A percentile compares a stretch with the other conserved stretches of the same genome.
phyloP scores from a whole-genome alignment of 1,140 invertebrate genomes.

The Drosophila kikkawai region DNA sequence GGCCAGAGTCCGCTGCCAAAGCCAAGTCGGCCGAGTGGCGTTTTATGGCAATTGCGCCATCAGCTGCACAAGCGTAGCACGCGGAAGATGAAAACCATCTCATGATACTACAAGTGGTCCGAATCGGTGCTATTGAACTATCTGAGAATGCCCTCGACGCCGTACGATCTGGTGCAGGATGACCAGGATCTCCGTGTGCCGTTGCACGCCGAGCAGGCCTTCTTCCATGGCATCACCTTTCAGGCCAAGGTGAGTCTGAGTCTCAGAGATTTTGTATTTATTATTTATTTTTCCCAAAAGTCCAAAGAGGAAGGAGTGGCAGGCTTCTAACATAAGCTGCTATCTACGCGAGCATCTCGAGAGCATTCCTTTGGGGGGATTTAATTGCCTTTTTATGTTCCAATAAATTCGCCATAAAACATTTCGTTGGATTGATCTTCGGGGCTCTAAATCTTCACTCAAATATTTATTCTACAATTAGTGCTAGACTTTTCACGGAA shows the following conservation, averaged over 20 bases:
- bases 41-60: constrained; percentile 83
- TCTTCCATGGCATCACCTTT: constrained; percentile 98
- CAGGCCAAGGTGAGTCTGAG: constrained; percentile 94
- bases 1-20: constrained; percentile 44
- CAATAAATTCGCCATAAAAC: constrained; percentile 38
- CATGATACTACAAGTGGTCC: constrained; percentile 85
- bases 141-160: constrained; percentile 92
- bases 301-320: neutral
- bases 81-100: constrained; percentile 85
- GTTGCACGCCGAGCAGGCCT: constrained; percentile 97
- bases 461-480: constrained; percentile 10
- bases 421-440: constrained; percentile 21
- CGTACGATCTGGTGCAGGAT: constrained; percentile 97
- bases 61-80: constrained; percentile 83
- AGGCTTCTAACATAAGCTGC: neutral
- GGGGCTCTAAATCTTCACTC: neutral
- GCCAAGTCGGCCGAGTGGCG: constrained; percentile 58
- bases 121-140: constrained; percentile 85
- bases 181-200: constrained; percentile 97
- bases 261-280: neutral
- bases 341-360: constrained; percentile 9
- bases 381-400: constrained; percentile 38
- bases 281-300: neutral
- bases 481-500: neutral
- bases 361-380: constrained; percentile 5